Conservation (phyloP, 1,140 invertebrate species). For the Heliconius eleuchia region DNA sequence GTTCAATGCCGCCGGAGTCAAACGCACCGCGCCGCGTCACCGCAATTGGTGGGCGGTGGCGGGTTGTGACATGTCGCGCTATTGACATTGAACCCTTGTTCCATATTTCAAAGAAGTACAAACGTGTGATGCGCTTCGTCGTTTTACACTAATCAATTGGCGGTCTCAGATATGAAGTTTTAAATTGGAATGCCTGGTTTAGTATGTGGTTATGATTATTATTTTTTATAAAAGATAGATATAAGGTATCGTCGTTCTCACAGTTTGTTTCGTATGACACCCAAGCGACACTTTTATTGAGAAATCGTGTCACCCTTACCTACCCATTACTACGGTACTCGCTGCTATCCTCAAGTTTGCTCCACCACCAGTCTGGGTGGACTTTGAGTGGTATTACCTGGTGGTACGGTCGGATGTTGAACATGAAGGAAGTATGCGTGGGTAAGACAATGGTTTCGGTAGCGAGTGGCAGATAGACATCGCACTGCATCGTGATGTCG, state of each 20-base stretch:
- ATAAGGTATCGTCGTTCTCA: constrained; percentile 41
- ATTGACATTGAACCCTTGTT: constrained; percentile 77
- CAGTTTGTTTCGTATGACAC: constrained; percentile 52
- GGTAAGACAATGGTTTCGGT: constrained; percentile 43
- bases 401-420: constrained; percentile 35
- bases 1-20: constrained; percentile 64
- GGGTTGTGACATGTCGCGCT: constrained; percentile 64
- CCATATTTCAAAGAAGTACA: constrained; percentile 71
- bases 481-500: constrained; percentile 57
- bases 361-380: neutral
- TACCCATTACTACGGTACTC: constrained; percentile 25
- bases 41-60: constrained; percentile 66
- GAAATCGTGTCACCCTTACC: constrained; percentile 57
- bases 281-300: constrained; percentile 63
- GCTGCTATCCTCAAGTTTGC: neutral
- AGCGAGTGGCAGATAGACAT: constrained; percentile 61
- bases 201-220: neutral
- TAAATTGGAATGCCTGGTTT: neutral
- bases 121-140: constrained; percentile 52
- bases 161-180: constrained; percentile 1
- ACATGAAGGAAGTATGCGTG: constrained; percentile 24
- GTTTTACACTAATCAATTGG: constrained; percentile 39
- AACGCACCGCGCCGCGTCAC: constrained; percentile 66
- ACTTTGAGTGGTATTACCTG: constrained; percentile 20
- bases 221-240: neutral